Conservation (phyloP, 92 coral and sea anemone species). For the Isaurus tuberculatus region DNA sequence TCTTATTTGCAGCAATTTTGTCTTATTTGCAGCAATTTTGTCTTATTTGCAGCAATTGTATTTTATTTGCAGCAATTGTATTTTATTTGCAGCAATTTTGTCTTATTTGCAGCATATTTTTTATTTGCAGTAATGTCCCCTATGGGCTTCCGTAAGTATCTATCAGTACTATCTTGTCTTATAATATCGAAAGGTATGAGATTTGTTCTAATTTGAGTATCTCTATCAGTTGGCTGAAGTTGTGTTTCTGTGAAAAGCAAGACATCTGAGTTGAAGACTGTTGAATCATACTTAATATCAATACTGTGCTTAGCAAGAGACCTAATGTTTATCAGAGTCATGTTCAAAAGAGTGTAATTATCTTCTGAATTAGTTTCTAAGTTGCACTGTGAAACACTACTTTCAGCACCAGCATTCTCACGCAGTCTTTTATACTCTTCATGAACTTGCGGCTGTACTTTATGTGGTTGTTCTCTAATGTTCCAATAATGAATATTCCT, state of each 20-base stretch:
- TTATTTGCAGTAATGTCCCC: too few species aligned
- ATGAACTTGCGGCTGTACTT: not conserved
- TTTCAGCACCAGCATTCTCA: not conserved
- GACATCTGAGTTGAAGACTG: slow-evolving; percentile 5
- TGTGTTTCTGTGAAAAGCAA: slow-evolving; percentile 26
- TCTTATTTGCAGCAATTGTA: too few species aligned
- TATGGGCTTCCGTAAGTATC: not conserved
- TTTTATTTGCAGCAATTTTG: too few species aligned
- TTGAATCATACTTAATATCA: not conserved
- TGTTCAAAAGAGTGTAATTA: not conserved
- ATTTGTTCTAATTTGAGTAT: slow-evolving; percentile 7
- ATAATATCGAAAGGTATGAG: not conserved
- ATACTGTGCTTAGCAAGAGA: not conserved
- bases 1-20: too few species aligned
- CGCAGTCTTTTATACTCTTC: not conserved
- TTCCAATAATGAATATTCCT: not conserved
- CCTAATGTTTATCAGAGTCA: not conserved
- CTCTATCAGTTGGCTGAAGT: slow-evolving; percentile 28
- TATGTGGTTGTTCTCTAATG: not conserved
- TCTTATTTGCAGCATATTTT: too few species aligned
- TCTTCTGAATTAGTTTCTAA: not conserved
- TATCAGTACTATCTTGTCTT: not conserved
- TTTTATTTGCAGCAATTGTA: too few species aligned
- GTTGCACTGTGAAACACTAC: not conserved
- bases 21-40: too few species aligned